Evolutionary conservation across 2,888 invertebrate species (phyloP).

Genomic region (Serripes groenlandicus): DNA sequence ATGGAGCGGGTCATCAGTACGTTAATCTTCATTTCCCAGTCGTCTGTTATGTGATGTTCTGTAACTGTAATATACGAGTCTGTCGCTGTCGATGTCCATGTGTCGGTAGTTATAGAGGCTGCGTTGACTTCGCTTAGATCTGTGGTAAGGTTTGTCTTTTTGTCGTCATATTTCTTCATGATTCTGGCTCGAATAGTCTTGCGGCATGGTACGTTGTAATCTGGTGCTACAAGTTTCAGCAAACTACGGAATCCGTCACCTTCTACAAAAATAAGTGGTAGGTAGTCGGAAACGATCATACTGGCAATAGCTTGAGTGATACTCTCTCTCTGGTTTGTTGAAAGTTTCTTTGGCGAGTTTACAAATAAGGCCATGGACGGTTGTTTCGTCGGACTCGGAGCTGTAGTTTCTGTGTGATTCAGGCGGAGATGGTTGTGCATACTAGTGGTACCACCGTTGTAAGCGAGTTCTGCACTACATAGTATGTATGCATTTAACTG

Average conservation of each 20-base stretch:
- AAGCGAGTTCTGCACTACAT: background rate
- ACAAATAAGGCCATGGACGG: background rate
- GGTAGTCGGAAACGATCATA: background rate
- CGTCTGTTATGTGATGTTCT: conserved; percentile 6
- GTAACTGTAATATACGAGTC: conserved; percentile 25
- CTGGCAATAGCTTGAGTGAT: background rate
- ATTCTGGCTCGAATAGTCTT: conserved; percentile 28
- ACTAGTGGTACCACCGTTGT: background rate
- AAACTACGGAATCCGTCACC: conserved; percentile 9
- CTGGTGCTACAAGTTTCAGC: conserved; percentile 14
- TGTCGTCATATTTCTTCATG: conserved; percentile 4
- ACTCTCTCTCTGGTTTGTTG: background rate
- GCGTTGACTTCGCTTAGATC: background rate
- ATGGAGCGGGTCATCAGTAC: conserved; percentile 29
- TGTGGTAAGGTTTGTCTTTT: background rate
- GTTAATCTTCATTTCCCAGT: conserved; percentile 17
- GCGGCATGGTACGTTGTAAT: conserved; percentile 17
- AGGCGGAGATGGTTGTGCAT: background rate
- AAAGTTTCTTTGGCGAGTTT: background rate
- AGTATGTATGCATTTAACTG: background rate
- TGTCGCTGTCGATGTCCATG: conserved; percentile 32
- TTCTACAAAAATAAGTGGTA: conserved; percentile 12
- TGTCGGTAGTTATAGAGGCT: conserved; percentile 28
- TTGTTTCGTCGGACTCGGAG: background rate
- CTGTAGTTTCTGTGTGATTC: background rate